Conservation (phyloP, 2,888 invertebrate species). For the Adelphocoris suturalis region DNA sequence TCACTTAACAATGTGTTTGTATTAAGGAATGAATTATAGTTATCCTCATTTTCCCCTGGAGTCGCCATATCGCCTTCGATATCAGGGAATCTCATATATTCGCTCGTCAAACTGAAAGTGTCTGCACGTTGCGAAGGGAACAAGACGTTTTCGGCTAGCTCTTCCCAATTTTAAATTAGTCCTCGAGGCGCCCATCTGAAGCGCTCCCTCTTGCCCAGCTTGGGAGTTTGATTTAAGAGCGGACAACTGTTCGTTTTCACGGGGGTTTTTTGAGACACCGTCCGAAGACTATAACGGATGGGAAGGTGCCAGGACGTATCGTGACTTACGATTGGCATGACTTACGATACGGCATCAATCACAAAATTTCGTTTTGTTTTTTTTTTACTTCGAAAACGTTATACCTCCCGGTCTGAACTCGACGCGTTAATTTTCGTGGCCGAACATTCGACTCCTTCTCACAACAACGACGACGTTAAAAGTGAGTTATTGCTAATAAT, state of each 20-base stretch:
- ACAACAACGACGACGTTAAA: conserved; percentile 47
- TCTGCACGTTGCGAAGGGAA: background rate
- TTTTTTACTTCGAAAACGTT: background rate
- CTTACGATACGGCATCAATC: conserved; percentile 54
- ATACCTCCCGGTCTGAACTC: conserved; percentile 3
- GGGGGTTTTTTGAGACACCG: conserved; percentile 10
- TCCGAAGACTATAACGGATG: conserved; percentile 40
- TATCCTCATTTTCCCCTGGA: too few species aligned
- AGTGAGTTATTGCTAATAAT: conserved; percentile 55
- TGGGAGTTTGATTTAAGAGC: conserved; percentile 30
- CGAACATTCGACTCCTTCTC: conserved; percentile 18
- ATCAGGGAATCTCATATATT: too few species aligned
- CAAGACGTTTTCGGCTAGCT: background rate
- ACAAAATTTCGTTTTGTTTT: conserved; percentile 31
- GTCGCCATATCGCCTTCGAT: too few species aligned
- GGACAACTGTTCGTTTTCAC: conserved; percentile 59
- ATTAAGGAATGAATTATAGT: too few species aligned
- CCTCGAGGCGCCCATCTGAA: conserved; percentile 44
- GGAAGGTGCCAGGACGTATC: conserved; percentile 24
- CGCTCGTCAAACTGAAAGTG: background rate
- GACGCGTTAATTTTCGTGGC: conserved; percentile 48
- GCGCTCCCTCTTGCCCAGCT: background rate
- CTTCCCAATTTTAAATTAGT: conserved; percentile 53
- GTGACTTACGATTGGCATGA: conserved; percentile 64
- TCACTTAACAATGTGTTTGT: too few species aligned